Conservation (phyloP, 2,797 vertebrate genomes). For the Anabas testudineus region DNA sequence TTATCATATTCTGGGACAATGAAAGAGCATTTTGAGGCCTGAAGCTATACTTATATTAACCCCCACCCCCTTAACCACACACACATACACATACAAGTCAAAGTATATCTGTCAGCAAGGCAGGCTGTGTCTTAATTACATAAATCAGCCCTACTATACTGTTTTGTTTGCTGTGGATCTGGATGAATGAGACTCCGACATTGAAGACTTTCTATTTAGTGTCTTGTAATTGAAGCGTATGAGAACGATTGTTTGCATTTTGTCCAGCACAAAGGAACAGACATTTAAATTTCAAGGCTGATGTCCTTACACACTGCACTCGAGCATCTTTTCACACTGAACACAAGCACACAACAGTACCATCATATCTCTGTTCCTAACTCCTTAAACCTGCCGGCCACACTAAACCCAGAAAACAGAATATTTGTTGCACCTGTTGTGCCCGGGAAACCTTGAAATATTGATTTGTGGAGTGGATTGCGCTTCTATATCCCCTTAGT, state of each 20-base stretch:
- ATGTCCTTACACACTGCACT: slow-evolving; percentile 1
- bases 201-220: slow-evolving; percentile 5
- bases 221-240: slow-evolving; percentile 21
- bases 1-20: slow-evolving; percentile 53
- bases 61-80: slow-evolving; percentile 26
- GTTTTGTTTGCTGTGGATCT: slow-evolving; percentile 39
- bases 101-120: slow-evolving; percentile 49
- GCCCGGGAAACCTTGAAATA: slow-evolving; percentile 44
- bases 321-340: background rate
- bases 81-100: slow-evolving; percentile 20
- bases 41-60: slow-evolving; percentile 49
- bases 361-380: background rate
- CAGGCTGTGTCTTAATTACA: slow-evolving; percentile 45
- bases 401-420: slow-evolving; percentile 2
- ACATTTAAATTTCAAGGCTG: slow-evolving; percentile 15
- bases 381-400: background rate
- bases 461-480: slow-evolving; percentile 49
- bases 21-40: slow-evolving; percentile 53
- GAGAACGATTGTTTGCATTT: slow-evolving; percentile 8
- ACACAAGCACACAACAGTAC: background rate
- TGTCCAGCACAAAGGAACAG: slow-evolving; percentile 9
- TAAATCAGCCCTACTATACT: slow-evolving; percentile 32
- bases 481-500: slow-evolving; percentile 1
- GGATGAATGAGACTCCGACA: slow-evolving; percentile 31
- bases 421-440: slow-evolving; percentile 50